These are phyloP conservation scores for Laodelphax striatellus DNA, from an alignment of 1,140 invertebrate genomes.

Conservation along the genomic window DNA sequence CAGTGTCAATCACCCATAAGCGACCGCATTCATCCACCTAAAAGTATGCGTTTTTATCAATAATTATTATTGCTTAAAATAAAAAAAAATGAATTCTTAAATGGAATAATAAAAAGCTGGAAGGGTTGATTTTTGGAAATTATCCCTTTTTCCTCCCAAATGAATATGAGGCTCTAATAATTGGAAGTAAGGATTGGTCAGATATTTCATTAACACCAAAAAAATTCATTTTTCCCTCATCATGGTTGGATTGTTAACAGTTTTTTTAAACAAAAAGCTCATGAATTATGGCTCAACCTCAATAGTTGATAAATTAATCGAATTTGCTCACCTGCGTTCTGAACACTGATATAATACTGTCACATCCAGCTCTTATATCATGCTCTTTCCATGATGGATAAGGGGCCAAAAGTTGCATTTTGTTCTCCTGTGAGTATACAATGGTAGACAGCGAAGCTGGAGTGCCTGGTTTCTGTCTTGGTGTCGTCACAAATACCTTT, in stretches of 20 bases:
- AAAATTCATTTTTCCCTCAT: no score
- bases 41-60: conserved; percentile 14
- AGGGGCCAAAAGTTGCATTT: conserved; percentile 18
- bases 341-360: conserved; percentile 23
- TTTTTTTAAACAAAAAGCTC: no score
- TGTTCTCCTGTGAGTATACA: neutral
- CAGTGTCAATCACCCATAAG: conserved; percentile 54
- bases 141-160: no score
- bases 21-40: conserved; percentile 49
- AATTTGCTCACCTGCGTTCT: conserved; percentile 21
- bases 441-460: conserved; percentile 24
- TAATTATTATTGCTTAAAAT: no score
- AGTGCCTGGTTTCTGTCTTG: conserved; percentile 21
- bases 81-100: no score
- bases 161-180: no score
- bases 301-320: neutral
- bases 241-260: no score
- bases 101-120: no score
- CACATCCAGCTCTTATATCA: conserved; percentile 15
- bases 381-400: conserved; percentile 24
- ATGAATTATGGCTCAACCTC: no score
- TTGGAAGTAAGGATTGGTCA: no score
- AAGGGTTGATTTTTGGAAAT: no score
- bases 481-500: conserved; percentile 23
- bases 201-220: no score